These are phyloP conservation scores for Pristionchus arcanus DNA, from an alignment of 2,888 invertebrate species.

Conservation along the genomic window DNA sequence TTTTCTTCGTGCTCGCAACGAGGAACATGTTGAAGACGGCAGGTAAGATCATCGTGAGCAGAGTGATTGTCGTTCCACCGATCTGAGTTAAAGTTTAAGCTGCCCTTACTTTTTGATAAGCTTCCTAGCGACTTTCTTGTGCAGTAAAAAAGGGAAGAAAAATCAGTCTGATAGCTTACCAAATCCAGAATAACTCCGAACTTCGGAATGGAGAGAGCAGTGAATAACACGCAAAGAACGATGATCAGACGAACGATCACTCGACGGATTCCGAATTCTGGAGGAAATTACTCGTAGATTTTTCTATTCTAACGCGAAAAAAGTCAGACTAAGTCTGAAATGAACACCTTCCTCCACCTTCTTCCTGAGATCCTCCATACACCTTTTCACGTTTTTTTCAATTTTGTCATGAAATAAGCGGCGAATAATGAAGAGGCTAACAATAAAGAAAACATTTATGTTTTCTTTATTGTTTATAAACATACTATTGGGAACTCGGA, in stretches of 20 bases:
- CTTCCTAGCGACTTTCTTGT: no score
- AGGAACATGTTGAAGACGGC: conserved; percentile 68
- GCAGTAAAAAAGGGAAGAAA: no score
- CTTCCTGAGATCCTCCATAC: no score
- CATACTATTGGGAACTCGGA: conserved; percentile 64
- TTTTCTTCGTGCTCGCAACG: conserved; percentile 63
- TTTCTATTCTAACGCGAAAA: no score
- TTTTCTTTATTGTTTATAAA: no score
- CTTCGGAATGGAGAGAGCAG: conserved; percentile 64
- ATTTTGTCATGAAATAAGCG: not conserved
- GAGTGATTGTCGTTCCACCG: conserved; percentile 68
- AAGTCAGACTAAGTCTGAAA: no score
- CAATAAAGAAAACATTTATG: not conserved
- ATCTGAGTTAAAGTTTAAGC: no score
- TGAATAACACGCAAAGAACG: conserved; percentile 59
- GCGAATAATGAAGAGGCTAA: not conserved
- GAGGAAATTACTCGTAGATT: not conserved
- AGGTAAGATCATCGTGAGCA: conserved; percentile 69
- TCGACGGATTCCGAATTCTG: conserved; percentile 67
- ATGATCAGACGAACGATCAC: conserved; percentile 62
- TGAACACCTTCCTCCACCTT: no score
- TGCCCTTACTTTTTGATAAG: no score
- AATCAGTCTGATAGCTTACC: conserved; percentile 48
- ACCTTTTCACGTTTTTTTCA: no score
- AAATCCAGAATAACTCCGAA: conserved; percentile 67